These are phyloP conservation scores for Lepidurus packardi DNA, from an alignment of 1,140 invertebrate species.

Conservation along the genomic window DNA sequence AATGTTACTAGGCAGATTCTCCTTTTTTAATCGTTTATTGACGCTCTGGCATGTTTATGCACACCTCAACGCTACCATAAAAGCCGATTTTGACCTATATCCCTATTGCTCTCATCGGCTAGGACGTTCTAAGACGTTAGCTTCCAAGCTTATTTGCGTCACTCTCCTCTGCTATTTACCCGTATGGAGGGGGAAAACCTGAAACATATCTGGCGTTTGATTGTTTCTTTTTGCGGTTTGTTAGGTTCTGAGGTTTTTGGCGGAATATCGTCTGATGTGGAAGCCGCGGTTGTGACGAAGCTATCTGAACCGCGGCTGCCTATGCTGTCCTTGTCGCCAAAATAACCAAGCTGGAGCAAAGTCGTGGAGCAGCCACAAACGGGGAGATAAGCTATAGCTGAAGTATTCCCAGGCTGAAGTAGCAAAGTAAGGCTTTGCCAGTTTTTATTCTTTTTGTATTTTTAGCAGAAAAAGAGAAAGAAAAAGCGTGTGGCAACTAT, in stretches of 20 bases:
- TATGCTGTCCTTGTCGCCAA: neutral
- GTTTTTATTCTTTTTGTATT: neutral
- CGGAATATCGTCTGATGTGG: neutral
- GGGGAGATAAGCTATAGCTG: slow-evolving; percentile 11
- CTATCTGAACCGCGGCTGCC: neutral
- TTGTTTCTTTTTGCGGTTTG: neutral
- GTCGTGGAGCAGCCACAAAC: neutral
- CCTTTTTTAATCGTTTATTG: too few relatives aligned
- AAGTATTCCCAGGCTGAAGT: slow-evolving; percentile 13
- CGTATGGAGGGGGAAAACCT: too few relatives aligned
- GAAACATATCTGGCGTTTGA: neutral
- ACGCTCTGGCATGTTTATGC: too few relatives aligned
- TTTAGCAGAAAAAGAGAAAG: neutral
- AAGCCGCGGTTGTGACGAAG: neutral
- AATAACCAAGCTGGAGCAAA: slow-evolving; percentile 14
- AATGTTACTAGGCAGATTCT: too few relatives aligned
- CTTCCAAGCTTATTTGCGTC: too few relatives aligned
- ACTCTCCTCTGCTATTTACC: too few relatives aligned
- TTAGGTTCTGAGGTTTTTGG: neutral
- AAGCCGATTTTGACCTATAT: too few relatives aligned
- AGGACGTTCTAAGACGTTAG: too few relatives aligned
- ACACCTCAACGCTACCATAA: too few relatives aligned
- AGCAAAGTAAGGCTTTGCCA: neutral
- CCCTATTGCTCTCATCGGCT: too few relatives aligned
- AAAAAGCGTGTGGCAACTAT: neutral